Evolutionary conservation across 2,797 vertebrate genomes (phyloP).

Genomic region (Antennarius maculatus): DNA sequence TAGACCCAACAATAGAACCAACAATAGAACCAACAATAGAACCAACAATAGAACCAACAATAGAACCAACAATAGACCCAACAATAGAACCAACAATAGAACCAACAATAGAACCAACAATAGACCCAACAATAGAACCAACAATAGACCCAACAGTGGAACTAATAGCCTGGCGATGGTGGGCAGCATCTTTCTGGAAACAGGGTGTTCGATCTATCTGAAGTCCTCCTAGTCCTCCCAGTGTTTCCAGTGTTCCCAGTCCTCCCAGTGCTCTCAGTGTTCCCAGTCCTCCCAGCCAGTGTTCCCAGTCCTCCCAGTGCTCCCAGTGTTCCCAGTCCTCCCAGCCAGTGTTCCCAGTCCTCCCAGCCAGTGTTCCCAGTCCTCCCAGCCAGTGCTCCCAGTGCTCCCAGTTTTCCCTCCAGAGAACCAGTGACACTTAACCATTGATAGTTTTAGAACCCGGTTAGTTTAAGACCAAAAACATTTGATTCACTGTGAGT

Average conservation of each 20-base stretch:
- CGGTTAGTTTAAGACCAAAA: no score
- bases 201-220: neutral
- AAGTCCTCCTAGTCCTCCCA: conserved; percentile 11
- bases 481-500: no score
- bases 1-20: neutral
- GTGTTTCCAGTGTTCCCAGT: neutral
- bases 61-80: no score
- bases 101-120: neutral
- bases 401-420: neutral
- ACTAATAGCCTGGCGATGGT: neutral
- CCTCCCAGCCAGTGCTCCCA: no score
- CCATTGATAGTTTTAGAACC: neutral
- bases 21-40: neutral
- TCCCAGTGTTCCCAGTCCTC: neutral
- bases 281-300: no score
- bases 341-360: no score
- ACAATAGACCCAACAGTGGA: neutral
- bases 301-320: no score
- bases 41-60: neutral
- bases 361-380: no score
- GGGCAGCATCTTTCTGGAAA: neutral
- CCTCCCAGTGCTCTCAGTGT: no score
- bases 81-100: neutral
- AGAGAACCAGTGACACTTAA: neutral
- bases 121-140: neutral